Evolutionary conservation across 37 sponge, comb jelly and placozoan species (phyloP).

Genomic region (Spongia lamella): DNA sequence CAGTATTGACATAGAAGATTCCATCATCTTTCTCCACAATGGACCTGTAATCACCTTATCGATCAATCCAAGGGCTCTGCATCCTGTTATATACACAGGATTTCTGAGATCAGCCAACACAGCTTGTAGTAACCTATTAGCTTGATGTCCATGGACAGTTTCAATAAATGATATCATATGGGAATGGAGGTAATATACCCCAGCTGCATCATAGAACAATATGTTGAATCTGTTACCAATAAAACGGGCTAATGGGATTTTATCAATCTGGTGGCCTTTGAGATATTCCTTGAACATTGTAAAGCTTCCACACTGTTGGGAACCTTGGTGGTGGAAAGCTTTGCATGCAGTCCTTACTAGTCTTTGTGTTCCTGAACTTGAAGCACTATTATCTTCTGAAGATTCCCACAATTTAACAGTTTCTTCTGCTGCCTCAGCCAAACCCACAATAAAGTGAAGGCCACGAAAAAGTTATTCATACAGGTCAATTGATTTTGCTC

Average conservation of each 20-base stretch:
- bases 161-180: constrained; percentile 16
- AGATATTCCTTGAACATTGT: constrained; percentile 9
- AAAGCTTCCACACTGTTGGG: constrained; percentile 24
- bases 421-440: no score
- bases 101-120: constrained; percentile 20
- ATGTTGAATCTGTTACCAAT: constrained; percentile 39
- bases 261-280: constrained; percentile 2
- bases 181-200: no score
- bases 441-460: no score
- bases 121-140: constrained; percentile 30
- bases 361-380: constrained; percentile 33
- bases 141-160: constrained; percentile 15
- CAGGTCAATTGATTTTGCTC: no score
- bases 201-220: no score
- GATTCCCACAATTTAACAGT: no score
- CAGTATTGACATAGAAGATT: no score
- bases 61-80: constrained; percentile 39
- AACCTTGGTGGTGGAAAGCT: constrained; percentile 46
- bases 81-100: constrained; percentile 27
- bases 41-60: constrained; percentile 46
- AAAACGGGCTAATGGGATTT: constrained; percentile 42
- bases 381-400: no score
- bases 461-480: no score
- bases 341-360: constrained; percentile 42
- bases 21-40: constrained; percentile 41